Evolutionary conservation across 2,888 invertebrate species (phyloP), one percentile per base, ranked within the genome.

Genomic region (Eristalis tenax): DNA sequence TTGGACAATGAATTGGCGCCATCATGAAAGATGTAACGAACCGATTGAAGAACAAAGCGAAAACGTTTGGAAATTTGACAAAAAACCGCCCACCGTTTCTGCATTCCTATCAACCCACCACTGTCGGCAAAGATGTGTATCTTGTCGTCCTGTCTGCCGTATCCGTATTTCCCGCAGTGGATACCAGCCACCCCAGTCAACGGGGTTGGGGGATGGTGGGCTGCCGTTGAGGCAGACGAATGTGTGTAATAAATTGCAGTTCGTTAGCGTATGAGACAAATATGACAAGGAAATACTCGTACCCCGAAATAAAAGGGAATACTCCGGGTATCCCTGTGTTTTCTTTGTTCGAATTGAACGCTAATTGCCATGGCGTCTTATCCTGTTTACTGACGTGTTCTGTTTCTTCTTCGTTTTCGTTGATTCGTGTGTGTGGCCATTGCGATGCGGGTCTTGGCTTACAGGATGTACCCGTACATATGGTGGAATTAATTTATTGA

Each of bases 241-340:
- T 65, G 68, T 69, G 63, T 64, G 43, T 83, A 74, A 74, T 74
- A 83, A 79, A 83, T 83, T 83, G 74, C 79, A 83, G 74, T 83
- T 83, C 83, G 79, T 83, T 83, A 83, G 79, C 74, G 83, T 79
- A 28, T 66, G 74, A 74, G 56, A 78, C 63, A 73, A 78, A 78
- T 83, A 78, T 40, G 66, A 70, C 28, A 13, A 68, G 59, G 78
- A 69, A 78, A 71, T 66, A 32, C 32, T 32, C 32, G 32, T 32
- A 57, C n/a, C 50, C 66, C 23, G 59, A 23, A 50, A 50, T 32
- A 63, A 73, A 74, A 66, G 28, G 38, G 64, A 50, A 57, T 65
- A 57, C 70, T 78, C 64, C 38, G 18, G 64, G 38, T 64, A 23
- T 66, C 50, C 18, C 8, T 66, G 26, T 23, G 35, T 15, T 66